Percentiles rank a stretch among this genome's conserved stretches.
phyloP scores from a whole-genome alignment of 2,888 invertebrate species.

The Camponotus fellah region DNA sequence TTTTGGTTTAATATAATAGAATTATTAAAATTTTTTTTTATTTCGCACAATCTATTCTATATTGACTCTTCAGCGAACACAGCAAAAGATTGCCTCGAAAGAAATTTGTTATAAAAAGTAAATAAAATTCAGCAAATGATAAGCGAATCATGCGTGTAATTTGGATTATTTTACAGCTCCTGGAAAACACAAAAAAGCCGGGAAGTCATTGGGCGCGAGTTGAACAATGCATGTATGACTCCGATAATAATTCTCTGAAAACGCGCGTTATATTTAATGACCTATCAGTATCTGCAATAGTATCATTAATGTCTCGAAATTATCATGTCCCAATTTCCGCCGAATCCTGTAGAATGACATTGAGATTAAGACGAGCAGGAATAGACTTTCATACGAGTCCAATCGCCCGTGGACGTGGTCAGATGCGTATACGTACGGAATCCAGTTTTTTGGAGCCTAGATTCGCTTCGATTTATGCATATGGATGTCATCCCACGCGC shows the following conservation, averaged over 20 bases:
- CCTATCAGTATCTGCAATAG: slow-evolving; percentile 92
- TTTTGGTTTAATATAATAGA: background rate
- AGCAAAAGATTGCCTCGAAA: too few species aligned
- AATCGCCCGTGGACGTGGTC: slow-evolving; percentile 89
- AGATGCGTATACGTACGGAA: slow-evolving; percentile 92
- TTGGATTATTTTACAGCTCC: slow-evolving; percentile 71
- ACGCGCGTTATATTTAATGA: slow-evolving; percentile 93
- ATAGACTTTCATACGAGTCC: slow-evolving; percentile 92
- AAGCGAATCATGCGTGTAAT: background rate
- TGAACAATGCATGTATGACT: slow-evolving; percentile 92
- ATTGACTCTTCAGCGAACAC: too few species aligned
- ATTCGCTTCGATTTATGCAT: slow-evolving; percentile 94
- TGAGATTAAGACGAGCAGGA: slow-evolving; percentile 92
- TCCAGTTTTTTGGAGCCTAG: slow-evolving; percentile 95
- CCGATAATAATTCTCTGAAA: slow-evolving; percentile 91
- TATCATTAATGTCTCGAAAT: slow-evolving; percentile 87
- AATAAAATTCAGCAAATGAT: background rate
- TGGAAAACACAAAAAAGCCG: slow-evolving; percentile 74
- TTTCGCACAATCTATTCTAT: background rate
- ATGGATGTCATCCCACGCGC: slow-evolving; percentile 90
- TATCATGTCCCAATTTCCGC: slow-evolving; percentile 79
- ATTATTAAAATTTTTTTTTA: background rate
- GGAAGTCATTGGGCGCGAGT: slow-evolving; percentile 87
- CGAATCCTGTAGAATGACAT: slow-evolving; percentile 92
- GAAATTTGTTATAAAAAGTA: too few species aligned